Conservation (phyloP, 2,113 vertebrate species). For the Anarrhichthys ocellatus region DNA sequence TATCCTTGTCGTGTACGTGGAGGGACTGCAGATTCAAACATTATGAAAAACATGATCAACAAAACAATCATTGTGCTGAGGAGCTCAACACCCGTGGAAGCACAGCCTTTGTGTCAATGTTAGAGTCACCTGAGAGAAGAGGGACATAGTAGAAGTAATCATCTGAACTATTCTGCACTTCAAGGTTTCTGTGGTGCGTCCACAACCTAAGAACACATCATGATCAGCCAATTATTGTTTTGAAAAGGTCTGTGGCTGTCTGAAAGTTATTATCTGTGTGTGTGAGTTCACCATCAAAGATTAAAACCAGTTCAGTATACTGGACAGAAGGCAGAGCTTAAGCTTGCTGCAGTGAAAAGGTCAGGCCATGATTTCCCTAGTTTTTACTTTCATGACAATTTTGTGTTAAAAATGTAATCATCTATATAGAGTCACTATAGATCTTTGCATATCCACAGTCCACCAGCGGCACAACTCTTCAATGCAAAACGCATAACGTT, state of each 20-base stretch:
- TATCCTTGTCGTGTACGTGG: neutral
- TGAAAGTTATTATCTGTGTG: neutral
- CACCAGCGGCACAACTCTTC: neutral
- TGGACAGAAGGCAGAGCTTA: constrained; percentile 11
- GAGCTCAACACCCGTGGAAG: neutral
- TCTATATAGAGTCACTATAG: neutral
- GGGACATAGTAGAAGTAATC: neutral
- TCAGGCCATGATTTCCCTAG: neutral
- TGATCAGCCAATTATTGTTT: neutral
- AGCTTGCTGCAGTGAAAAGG: constrained; percentile 2
- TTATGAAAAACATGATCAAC: neutral
- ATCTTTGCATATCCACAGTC: neutral
- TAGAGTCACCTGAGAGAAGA: neutral
- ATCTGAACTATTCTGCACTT: neutral
- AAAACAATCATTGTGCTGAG: neutral
- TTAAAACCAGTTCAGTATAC: constrained; percentile 11
- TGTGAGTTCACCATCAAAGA: constrained; percentile 16
- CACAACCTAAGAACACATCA: neutral
- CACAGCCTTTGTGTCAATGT: neutral
- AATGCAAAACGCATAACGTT: neutral
- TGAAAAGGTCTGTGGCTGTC: neutral
- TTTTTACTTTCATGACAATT: constrained; percentile 2
- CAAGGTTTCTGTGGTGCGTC: neutral
- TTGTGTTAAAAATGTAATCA: neutral
- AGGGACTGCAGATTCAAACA: constrained; percentile 1